Evolutionary conservation across 2,797 vertebrate genomes (phyloP), one percentile per base, ranked within the genome.

Genomic region (Lophius americanus): DNA sequence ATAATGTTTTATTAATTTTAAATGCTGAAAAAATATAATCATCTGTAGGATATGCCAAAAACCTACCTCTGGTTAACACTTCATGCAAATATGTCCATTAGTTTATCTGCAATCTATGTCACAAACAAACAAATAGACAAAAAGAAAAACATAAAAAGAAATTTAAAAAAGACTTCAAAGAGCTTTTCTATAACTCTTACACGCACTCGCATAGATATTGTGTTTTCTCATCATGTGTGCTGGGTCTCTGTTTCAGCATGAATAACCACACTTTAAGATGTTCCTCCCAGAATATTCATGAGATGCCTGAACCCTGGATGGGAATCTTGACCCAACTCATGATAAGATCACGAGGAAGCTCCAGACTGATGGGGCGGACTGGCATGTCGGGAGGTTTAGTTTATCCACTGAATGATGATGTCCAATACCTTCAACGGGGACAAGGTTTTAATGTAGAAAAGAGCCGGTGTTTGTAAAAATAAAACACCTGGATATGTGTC

Each of bases 231-330:
- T 78, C 61, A 14, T 54, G 8, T 55, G 56, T 32, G 44, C 64
- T 23, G 36, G 57, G 59, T 62, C 60, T 73, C 56, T 48, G n/a
- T 12, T 51, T 33, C n/a, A 72, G 72, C 59, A 61, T 83, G 75
- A 73, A 70, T 71, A 83, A 48, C 48, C 5, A 7, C 42, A 32
- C 62, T 68, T 73, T 65, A 74, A 76, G 64, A 48, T 68, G 39
- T 55, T 60, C 39, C 5, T 4, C 73, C 71, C 39, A 23, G 80
- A 91, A 88, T 93, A 92, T 91, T 91, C 81, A 91, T 89, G 79
- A 89, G 73, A 64, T 67, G 51, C 68, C 83, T 86, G 82, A 90
- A 83, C 85, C 75, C 51, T 39, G 54, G 59, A 78, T 32, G 11
- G 70, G 85, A 85, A 76, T 86, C 68, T 64, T 81, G 78, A 68